Percentiles rank a stretch among this genome's conserved stretches.
Conservation (phyloP, 2,797 vertebrate species). For the Oreochromis mossambicus region DNA sequence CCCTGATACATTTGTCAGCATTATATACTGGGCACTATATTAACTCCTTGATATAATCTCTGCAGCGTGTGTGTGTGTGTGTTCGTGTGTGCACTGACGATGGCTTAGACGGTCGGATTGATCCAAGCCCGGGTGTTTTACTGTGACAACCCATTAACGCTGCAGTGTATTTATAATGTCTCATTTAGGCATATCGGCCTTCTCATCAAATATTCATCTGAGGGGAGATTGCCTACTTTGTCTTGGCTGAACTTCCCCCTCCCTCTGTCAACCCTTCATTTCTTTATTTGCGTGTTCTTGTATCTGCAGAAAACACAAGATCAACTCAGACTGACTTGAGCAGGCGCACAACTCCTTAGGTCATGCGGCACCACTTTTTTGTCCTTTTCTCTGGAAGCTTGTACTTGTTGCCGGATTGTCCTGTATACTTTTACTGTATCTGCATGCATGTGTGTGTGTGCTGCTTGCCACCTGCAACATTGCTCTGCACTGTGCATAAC, state of each 20-base stretch:
- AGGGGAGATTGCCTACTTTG: conserved; percentile 41
- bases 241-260: neutral
- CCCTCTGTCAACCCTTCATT: neutral
- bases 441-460: neutral
- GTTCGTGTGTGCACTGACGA: neutral
- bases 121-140: neutral
- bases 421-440: neutral
- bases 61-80: neutral
- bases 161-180: conserved; percentile 46
- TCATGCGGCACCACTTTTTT: neutral
- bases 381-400: neutral
- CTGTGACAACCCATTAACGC: conserved; percentile 26
- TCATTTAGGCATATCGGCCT: conserved; percentile 50
- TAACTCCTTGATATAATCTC: conserved; percentile 13
- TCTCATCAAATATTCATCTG: conserved; percentile 63
- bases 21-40: neutral
- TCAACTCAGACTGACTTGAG: neutral
- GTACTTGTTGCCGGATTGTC: neutral
- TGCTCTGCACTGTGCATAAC: neutral
- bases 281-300: neutral
- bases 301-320: neutral
- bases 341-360: neutral
- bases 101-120: neutral
- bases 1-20: neutral
- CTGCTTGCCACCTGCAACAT: conserved; percentile 13